Conservation (phyloP, 2,888 invertebrate species). For the Melolontha melolontha region DNA sequence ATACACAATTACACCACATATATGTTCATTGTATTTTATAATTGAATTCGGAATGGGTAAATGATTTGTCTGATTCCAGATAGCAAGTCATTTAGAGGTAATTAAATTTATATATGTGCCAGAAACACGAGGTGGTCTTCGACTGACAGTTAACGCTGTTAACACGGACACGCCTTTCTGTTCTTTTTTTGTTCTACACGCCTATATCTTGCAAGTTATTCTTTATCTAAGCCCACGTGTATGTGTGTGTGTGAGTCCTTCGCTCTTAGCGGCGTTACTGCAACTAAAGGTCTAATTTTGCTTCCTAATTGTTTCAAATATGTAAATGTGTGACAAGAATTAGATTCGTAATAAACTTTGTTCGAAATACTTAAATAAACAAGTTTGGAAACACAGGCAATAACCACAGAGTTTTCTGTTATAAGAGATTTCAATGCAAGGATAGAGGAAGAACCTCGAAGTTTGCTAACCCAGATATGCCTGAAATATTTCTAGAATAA, state of each 20-base stretch:
- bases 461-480: too few relatives aligned
- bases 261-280: neutral
- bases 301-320: neutral
- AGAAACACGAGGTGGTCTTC: constrained; percentile 54
- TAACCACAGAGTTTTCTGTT: neutral
- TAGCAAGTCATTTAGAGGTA: constrained; percentile 64
- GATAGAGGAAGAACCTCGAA: constrained; percentile 3
- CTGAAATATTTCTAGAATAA: too few relatives aligned
- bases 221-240: neutral
- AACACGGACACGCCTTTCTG: constrained; percentile 51
- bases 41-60: constrained; percentile 63
- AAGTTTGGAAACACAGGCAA: neutral
- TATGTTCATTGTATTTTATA: constrained; percentile 59
- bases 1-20: constrained; percentile 43
- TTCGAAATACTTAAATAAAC: neutral
- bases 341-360: neutral
- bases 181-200: constrained; percentile 38
- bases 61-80: constrained; percentile 58
- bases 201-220: constrained; percentile 21
- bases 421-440: constrained; percentile 23
- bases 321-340: neutral
- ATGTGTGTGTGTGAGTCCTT: neutral
- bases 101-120: constrained; percentile 63
- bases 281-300: neutral
- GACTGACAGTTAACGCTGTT: constrained; percentile 52